Conservation (phyloP, 2,797 vertebrate genomes). For the Phataginus tetradactyla region DNA sequence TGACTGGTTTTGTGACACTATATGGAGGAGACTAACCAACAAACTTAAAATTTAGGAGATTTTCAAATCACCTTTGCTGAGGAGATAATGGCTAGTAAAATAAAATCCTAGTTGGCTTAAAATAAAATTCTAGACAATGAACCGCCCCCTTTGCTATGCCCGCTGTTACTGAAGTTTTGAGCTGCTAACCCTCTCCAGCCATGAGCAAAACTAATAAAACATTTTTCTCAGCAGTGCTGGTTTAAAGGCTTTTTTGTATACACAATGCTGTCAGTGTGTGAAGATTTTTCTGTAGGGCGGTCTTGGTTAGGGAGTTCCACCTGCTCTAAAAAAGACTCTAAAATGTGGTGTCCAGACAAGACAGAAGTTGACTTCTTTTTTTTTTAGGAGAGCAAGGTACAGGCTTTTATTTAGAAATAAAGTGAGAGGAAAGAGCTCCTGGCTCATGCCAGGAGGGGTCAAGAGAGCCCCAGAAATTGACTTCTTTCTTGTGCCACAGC, state of each 20-base stretch:
- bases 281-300: neutral
- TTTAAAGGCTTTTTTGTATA: neutral
- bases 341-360: neutral
- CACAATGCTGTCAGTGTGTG: neutral
- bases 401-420: no score
- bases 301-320: rapidly evolving
- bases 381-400: no score
- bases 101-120: neutral
- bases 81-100: neutral
- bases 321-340: neutral
- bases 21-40: neutral
- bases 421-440: no score
- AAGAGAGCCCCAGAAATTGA: neutral
- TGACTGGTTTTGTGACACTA: neutral
- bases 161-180: neutral
- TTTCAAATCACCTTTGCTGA: neutral
- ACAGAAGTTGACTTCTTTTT: neutral
- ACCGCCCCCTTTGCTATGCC: rapidly evolving
- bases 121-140: neutral
- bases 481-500: neutral
- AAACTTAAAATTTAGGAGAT: neutral
- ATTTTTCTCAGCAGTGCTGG: neutral
- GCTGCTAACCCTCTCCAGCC: neutral
- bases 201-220: neutral
- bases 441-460: no score